Conservation (phyloP, 2,797 vertebrate genomes). For the Falco rusticolus region DNA sequence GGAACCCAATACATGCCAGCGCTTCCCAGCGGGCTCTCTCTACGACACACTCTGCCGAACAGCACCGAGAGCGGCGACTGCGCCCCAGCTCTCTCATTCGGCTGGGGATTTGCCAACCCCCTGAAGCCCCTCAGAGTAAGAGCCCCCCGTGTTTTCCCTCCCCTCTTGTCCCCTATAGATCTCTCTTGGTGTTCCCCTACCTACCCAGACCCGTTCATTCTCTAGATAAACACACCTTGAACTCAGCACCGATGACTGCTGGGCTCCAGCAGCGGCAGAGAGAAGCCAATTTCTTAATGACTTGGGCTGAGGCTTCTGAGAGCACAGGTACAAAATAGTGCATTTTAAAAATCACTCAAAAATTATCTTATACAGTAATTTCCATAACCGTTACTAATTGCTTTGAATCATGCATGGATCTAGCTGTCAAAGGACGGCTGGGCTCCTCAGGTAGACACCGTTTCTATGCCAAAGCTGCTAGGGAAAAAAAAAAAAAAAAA, state of each 20-base stretch:
- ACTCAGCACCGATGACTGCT: background rate
- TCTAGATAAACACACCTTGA: no score
- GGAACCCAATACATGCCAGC: background rate
- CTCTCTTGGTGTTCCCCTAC: background rate
- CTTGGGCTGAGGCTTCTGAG: background rate
- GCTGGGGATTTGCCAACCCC: background rate
- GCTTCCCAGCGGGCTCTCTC: background rate
- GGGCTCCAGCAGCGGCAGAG: background rate
- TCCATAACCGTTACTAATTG: background rate
- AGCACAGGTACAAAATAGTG: background rate
- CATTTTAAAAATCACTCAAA: background rate
- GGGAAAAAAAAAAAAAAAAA: background rate
- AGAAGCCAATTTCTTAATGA: background rate
- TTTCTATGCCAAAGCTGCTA: background rate
- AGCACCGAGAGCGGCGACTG: background rate
- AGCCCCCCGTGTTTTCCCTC: background rate
- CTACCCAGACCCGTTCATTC: background rate
- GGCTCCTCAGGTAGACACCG: background rate
- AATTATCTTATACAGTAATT: background rate
- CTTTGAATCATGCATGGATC: background rate
- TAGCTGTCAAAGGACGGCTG: background rate
- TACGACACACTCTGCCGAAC: background rate
- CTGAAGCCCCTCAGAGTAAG: background rate
- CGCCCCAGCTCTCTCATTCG: fast-evolving
- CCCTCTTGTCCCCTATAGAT: background rate